Evolutionary conservation across 2,797 vertebrate genomes (phyloP), one percentile per base, ranked within the genome.

Genomic region (Nothura maculosa): DNA sequence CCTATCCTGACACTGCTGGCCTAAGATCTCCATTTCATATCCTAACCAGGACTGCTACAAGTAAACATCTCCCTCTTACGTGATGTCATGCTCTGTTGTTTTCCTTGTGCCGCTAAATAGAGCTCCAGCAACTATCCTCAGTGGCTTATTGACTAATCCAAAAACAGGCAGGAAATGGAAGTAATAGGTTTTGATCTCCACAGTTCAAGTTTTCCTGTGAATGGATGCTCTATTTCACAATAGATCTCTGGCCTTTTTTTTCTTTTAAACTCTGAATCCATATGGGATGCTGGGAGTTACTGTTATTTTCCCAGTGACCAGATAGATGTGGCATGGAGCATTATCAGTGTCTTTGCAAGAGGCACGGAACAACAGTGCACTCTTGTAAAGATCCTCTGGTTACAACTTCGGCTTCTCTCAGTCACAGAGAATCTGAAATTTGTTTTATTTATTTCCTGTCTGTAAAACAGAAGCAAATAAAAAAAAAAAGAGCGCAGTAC

Each of bases 151-250:
- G 95, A 96, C 92, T 86, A 85, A 94, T 85, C 87, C 80, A 68
- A 68, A 93, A 80, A 8, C 60, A 85, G 0, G 0, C 82, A 93
- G 78, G 81, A 93, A 94, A 96, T 28, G 12, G 52, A 93, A 89
- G 74, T 30, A 90, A 34, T 58, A 66, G 61, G 50, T 57, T 94
- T 81, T 80, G 83, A 81, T 96, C 81, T 85, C 87, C 85, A 69
- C 69, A 61, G 1, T n/a, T 47, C 28, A 67, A 91, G 87, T 82
- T 84, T 92, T 70, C 68, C 62, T 62, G 70, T 85, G 90, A 96
- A 97, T 77, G 85, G 76, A 25, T 75, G 83, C 85, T 50, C 28
- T 81, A 75, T 94, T 96, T 96, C 93, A 94, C 89, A 96, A 94
- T 1, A 34, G 18, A 19, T 48, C 55, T 67, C 40, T n/a, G 85